Evolutionary conservation across 2,888 invertebrate species (phyloP).

Genomic region (Lasioglossum villosulum): DNA sequence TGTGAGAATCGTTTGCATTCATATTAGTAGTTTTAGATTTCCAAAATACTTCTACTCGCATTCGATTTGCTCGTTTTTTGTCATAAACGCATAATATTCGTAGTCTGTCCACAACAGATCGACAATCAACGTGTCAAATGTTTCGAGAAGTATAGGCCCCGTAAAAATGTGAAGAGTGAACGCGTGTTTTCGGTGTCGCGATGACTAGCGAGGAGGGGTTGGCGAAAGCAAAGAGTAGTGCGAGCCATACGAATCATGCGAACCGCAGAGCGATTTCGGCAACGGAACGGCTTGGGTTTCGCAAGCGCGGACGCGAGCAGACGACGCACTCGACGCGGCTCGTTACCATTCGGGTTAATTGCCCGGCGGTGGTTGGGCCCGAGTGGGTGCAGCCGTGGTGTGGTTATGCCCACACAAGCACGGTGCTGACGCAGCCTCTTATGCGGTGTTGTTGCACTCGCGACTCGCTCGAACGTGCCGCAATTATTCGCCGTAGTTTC

Average conservation of each 20-base stretch:
- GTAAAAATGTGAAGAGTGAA: background rate
- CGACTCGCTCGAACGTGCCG: slow-evolving; percentile 69
- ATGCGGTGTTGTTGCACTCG: slow-evolving; percentile 65
- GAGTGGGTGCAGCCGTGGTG: slow-evolving; percentile 67
- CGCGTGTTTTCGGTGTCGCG: background rate
- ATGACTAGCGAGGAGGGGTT: background rate
- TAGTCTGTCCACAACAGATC: too few species aligned
- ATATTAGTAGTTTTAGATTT: too few species aligned
- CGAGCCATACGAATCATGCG: slow-evolving; percentile 7
- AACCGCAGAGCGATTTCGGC: slow-evolving; percentile 45
- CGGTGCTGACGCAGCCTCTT: slow-evolving; percentile 56
- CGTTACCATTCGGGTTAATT: slow-evolving; percentile 82
- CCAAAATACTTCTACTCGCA: too few species aligned
- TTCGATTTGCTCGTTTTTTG: too few species aligned
- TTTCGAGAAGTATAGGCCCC: too few species aligned
- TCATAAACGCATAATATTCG: too few species aligned
- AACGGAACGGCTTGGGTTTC: slow-evolving; percentile 55
- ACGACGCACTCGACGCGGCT: slow-evolving; percentile 74
- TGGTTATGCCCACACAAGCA: slow-evolving; percentile 58
- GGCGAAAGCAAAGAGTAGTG: slow-evolving; percentile 8
- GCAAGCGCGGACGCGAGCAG: slow-evolving; percentile 54
- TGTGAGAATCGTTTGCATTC: too few species aligned
- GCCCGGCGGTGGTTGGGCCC: slow-evolving; percentile 72
- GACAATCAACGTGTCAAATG: too few species aligned
- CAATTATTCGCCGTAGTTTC: slow-evolving; percentile 72